These are phyloP conservation scores for Crotalus horridus DNA, from an alignment of 2,113 vertebrate genomes.

Conservation along the genomic window DNA sequence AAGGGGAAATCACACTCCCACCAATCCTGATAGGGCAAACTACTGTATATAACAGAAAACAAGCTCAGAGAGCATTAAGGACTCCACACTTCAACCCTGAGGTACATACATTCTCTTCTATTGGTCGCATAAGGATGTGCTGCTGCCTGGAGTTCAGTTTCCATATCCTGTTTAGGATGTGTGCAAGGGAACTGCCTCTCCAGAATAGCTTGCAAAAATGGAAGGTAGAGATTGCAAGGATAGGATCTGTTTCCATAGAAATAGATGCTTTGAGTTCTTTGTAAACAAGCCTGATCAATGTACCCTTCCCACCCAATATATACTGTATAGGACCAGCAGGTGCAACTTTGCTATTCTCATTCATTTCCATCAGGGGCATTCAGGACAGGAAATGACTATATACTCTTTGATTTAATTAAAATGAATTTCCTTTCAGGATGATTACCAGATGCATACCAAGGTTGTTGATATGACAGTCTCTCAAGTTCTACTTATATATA, in stretches of 20 bases:
- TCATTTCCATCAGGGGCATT: not conserved
- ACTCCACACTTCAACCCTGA: not conserved
- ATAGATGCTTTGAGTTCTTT: no score
- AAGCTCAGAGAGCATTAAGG: not conserved
- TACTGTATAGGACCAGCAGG: not conserved
- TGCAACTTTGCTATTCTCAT: not conserved
- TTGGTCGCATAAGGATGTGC: not conserved
- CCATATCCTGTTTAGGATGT: not conserved
- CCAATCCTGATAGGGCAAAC: not conserved
- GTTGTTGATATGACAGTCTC: not conserved
- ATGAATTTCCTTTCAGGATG: not conserved
- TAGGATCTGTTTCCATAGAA: not conserved
- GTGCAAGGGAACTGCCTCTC: not conserved
- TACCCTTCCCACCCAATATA: not conserved
- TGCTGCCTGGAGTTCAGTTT: not conserved
- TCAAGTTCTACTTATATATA: not conserved
- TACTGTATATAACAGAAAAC: not conserved
- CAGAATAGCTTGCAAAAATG: not conserved
- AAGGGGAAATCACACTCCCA: not conserved
- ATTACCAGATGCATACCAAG: not conserved
- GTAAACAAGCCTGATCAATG: not conserved
- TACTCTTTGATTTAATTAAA: slow-evolving; percentile 21
- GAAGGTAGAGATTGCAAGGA: not conserved
- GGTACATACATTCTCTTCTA: not conserved
- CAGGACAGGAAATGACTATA: slow-evolving; percentile 29